Evolutionary conservation across 1,140 invertebrate species (phyloP), one percentile per base, ranked within the genome.

Genomic region (Tetragnatha versicolor): DNA sequence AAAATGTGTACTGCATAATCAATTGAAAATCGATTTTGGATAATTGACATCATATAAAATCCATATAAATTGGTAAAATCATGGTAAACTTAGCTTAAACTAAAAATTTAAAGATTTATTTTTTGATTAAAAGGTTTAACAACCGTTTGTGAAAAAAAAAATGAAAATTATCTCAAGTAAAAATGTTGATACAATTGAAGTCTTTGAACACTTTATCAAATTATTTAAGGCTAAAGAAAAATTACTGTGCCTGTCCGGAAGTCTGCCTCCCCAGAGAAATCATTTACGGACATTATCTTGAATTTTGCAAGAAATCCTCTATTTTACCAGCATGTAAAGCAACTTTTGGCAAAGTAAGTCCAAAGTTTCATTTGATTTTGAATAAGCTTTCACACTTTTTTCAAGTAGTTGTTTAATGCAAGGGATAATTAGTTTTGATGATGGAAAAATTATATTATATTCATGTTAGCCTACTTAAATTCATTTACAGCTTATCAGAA

Each of bases 211-310:
- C 61, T 65, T 65, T n/a, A 10, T 20, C n/a, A 42, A n/a, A 65
- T 42, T 42, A 0, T 3, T 51, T 39, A 33, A 87, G 87, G 89
- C 82, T 90, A 35, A 85, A 88, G 61, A 86, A 88, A 55, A 89
- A 89, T 82, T 90, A 89, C 82, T 88, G 89, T 81, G 84, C 88
- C 66, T 87, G 87, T 0, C 88, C 89, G 31, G 88, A 88, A 4
- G 88, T 89, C 0, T 90, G 89, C 81, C 87, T 90, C 17, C 88
- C 89, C 2, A 81, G 89, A 42, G 88, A 87, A 81, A 87, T 88
- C 0, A 83, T 90, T 35, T 90, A 89, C 80, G 84, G 85, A 20
- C 88, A 90, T 81, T 90, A 90, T 82, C 84, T 88, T 35, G 87
- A 89, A 73, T 89, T 88, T 83, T 89, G 89, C 80, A 82, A 83